Conservation (phyloP, 1,140 invertebrate genomes). For the Drosophila obscura region DNA sequence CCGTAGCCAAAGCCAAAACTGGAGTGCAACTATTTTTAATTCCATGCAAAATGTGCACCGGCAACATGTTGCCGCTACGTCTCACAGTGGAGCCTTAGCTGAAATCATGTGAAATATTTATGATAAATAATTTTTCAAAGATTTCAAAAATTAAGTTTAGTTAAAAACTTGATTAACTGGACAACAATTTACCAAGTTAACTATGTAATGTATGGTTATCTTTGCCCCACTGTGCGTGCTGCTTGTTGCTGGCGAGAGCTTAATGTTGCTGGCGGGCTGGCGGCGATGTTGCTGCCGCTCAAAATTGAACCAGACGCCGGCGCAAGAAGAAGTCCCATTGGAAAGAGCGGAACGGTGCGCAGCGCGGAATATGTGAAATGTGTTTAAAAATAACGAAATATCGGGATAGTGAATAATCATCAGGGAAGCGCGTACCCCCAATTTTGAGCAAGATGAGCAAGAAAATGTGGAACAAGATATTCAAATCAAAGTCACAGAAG, state of each 20-base stretch:
- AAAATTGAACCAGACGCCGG: slow-evolving; percentile 59
- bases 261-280: slow-evolving; percentile 1
- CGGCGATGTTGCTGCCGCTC: slow-evolving; percentile 38
- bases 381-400: slow-evolving; percentile 44
- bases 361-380: slow-evolving; percentile 5
- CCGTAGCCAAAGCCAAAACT: slow-evolving; percentile 41
- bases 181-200: too few relatives aligned
- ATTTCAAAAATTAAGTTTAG: too few relatives aligned
- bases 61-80: slow-evolving; percentile 56
- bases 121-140: too few relatives aligned
- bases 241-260: slow-evolving; percentile 23
- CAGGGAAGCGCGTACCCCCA: neutral
- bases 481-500: slow-evolving; percentile 76
- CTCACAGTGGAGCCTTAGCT: too few relatives aligned
- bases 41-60: slow-evolving; percentile 59
- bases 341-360: slow-evolving; percentile 1
- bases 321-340: slow-evolving; percentile 37
- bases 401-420: slow-evolving; percentile 20
- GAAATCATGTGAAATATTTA: too few relatives aligned
- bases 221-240: slow-evolving; percentile 3
- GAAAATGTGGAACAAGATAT: slow-evolving; percentile 83
- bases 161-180: too few relatives aligned
- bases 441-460: slow-evolving; percentile 66
- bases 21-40: slow-evolving; percentile 78
- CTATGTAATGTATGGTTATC: too few relatives aligned